Evolutionary conservation across 2,113 vertebrate species (phyloP).

Genomic region (Eudyptes chrysolophus): DNA sequence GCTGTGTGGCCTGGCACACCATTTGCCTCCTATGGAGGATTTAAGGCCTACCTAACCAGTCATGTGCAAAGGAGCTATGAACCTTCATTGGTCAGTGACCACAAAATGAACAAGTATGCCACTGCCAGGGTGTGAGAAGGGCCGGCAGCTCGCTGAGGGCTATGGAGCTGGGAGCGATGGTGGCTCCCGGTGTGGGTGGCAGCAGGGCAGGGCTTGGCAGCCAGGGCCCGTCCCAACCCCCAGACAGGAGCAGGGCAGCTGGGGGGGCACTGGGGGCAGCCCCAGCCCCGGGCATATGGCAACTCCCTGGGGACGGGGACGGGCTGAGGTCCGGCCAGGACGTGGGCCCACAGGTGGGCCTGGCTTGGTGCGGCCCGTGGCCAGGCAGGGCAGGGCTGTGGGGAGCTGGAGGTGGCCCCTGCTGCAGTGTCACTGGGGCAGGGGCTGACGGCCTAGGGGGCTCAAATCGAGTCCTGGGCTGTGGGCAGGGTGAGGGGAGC

Average conservation of each 20-base stretch:
- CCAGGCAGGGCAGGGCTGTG: not conserved
- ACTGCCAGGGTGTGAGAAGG: not conserved
- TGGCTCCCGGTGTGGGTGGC: not conserved
- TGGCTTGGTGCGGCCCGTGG: not conserved
- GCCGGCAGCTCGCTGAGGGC: accelerated
- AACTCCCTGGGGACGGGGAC: not conserved
- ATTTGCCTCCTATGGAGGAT: not conserved
- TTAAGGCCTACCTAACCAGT: not conserved
- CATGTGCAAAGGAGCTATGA: not conserved
- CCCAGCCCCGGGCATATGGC: not conserved
- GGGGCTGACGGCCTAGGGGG: not conserved
- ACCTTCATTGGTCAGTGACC: not conserved
- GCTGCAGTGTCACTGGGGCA: not conserved
- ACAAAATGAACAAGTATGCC: not conserved
- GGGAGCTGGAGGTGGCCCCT: not conserved
- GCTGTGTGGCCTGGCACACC: not conserved
- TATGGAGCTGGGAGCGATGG: accelerated
- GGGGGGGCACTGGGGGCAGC: not conserved
- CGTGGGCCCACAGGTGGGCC: accelerated
- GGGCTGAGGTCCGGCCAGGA: not conserved
- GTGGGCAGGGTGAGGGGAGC: not conserved
- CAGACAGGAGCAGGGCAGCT: not conserved
- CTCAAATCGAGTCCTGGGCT: not conserved
- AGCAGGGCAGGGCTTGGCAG: not conserved
- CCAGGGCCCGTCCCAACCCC: not conserved